These are phyloP conservation scores for Pogonus chalceus DNA, from an alignment of 1,140 invertebrate species.

Conservation along the genomic window DNA sequence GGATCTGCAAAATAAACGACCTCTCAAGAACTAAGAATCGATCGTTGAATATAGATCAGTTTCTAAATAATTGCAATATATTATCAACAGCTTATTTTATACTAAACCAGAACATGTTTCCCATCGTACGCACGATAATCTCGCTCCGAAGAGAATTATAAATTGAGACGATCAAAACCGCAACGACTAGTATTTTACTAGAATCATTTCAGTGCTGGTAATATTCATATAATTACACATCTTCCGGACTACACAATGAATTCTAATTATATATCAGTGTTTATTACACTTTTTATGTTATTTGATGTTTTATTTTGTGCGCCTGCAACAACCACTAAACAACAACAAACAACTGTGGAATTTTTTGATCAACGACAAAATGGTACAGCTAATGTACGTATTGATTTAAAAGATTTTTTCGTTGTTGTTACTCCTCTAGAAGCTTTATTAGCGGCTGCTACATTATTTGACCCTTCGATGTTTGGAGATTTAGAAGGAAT, in stretches of 20 bases:
- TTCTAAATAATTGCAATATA: background rate
- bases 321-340: background rate
- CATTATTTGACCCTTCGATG: constrained; percentile 4
- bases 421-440: constrained; percentile 53
- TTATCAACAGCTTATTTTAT: background rate
- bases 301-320: background rate
- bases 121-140: background rate
- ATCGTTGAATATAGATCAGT: background rate
- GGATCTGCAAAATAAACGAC: background rate
- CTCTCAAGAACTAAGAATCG: background rate
- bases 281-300: background rate
- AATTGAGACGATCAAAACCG: background rate
- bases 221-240: background rate
- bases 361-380: constrained; percentile 58
- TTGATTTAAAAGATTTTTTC: constrained; percentile 53
- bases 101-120: background rate
- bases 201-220: background rate
- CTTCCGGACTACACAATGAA: background rate
- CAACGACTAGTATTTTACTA: too few relatives aligned
- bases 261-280: background rate
- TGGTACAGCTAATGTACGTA: constrained; percentile 54
- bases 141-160: too few relatives aligned
- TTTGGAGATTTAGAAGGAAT: constrained; percentile 3
- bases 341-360: constrained; percentile 10
- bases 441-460: constrained; percentile 21